Percentiles rank a stretch among this genome's conserved stretches.
Conservation (phyloP, 2,797 vertebrate species). For the Tenualosa thibaudeaui region DNA sequence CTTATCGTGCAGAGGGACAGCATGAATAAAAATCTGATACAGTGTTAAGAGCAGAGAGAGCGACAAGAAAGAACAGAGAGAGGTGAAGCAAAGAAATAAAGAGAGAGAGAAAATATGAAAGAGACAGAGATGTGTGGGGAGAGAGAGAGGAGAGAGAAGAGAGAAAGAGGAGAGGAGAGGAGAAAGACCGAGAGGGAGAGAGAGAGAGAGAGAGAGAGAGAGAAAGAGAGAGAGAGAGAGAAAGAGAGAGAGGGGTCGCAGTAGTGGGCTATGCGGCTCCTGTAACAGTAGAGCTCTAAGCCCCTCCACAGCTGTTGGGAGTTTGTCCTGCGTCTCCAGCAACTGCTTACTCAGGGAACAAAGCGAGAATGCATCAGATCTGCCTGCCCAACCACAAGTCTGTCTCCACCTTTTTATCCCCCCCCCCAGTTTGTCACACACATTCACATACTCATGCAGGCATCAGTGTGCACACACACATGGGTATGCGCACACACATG, state of each 20-base stretch:
- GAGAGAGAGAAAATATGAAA: neutral
- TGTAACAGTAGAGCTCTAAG: slow-evolving; percentile 76
- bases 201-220: too few relatives aligned
- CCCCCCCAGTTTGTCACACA: neutral
- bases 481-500: neutral
- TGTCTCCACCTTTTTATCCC: slow-evolving; percentile 56
- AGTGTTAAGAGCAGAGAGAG: neutral
- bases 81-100: neutral
- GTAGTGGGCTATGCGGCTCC: slow-evolving; percentile 56
- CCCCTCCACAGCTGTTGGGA: slow-evolving; percentile 80
- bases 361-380: slow-evolving; percentile 79
- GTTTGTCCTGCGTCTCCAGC: slow-evolving; percentile 81
- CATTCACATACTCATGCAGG: neutral
- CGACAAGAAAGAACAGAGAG: neutral
- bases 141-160: neutral
- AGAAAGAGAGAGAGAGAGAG: neutral
- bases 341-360: slow-evolving; percentile 85
- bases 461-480: slow-evolving; percentile 11
- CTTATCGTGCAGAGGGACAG: neutral
- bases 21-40: neutral
- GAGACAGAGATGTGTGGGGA: neutral
- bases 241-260: neutral
- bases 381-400: slow-evolving; percentile 64
- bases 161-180: neutral
- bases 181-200: too few relatives aligned